A percentile compares a stretch with the other conserved stretches of the same genome.
phyloP scores from a whole-genome alignment of 1,140 invertebrate genomes.

The Heliconius hewitsoni region DNA sequence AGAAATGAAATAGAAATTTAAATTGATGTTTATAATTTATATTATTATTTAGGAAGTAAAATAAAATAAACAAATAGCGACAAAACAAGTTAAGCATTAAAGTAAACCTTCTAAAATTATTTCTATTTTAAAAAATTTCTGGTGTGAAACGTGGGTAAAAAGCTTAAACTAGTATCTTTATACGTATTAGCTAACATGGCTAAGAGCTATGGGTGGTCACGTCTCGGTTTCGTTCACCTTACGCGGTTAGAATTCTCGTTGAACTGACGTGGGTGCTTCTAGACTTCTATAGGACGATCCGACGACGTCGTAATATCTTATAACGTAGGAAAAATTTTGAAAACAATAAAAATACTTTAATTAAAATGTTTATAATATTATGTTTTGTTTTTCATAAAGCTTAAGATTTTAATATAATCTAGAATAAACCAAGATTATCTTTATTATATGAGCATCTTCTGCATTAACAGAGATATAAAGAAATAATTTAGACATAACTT shows the following conservation, averaged over 20 bases:
- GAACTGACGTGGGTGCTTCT: conserved; percentile 23
- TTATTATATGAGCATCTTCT: too few relatives aligned
- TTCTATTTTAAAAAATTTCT: neutral
- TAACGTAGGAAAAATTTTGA: neutral
- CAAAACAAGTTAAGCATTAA: neutral
- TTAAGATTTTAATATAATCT: too few relatives aligned
- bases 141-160: conserved; percentile 5
- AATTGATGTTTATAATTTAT: too few relatives aligned
- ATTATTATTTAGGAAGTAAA: too few relatives aligned
- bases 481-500: too few relatives aligned
- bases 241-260: conserved; percentile 34
- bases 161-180: conserved; percentile 16
- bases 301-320: neutral
- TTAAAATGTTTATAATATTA: too few relatives aligned
- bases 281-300: neutral
- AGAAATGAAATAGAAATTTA: too few relatives aligned
- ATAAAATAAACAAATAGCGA: too few relatives aligned
- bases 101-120: neutral
- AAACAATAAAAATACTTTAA: too few relatives aligned
- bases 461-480: too few relatives aligned
- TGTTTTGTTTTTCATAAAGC: too few relatives aligned
- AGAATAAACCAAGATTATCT: too few relatives aligned
- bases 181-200: conserved; percentile 30
- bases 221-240: conserved; percentile 31
- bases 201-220: conserved; percentile 37